Evolutionary conservation across 23 tunicate species (phyloP).

Genomic region (Trididemnum nubilum): DNA sequence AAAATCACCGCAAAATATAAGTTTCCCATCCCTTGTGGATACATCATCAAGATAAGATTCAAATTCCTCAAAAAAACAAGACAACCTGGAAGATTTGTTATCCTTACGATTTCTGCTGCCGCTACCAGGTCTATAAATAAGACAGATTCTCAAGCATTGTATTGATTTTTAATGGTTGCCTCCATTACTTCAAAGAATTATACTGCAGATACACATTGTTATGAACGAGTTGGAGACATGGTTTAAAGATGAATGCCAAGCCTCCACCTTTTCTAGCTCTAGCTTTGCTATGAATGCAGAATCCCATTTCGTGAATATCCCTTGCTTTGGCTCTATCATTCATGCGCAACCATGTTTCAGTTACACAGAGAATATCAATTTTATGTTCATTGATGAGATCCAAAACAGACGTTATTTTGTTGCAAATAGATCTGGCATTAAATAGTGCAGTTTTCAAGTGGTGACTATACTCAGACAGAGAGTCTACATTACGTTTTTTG

Average conservation of each 20-base stretch:
- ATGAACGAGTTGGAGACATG: not conserved
- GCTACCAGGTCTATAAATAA: not conserved
- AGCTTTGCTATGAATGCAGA: not conserved
- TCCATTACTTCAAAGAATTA: not conserved
- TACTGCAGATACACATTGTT: not conserved
- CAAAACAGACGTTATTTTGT: not conserved
- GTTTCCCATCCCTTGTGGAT: not conserved
- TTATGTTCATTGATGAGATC: not conserved
- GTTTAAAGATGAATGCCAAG: not conserved
- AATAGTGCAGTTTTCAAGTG: not conserved
- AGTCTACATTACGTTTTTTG: not conserved
- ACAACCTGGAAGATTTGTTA: not conserved
- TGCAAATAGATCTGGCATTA: not conserved
- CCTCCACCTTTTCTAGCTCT: not conserved
- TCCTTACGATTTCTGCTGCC: not conserved
- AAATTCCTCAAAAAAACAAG: not conserved
- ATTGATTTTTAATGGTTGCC: not conserved
- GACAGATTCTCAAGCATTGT: not conserved
- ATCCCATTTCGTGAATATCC: not conserved
- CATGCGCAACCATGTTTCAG: not conserved
- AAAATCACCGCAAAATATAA: not conserved
- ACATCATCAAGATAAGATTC: not conserved
- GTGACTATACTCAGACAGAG: not conserved
- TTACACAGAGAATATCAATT: not conserved
- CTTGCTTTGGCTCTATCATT: not conserved